Evolutionary conservation across 2,113 vertebrate species (phyloP), one percentile per base, ranked within the genome.

Genomic region (Ochotona curzoniae): DNA sequence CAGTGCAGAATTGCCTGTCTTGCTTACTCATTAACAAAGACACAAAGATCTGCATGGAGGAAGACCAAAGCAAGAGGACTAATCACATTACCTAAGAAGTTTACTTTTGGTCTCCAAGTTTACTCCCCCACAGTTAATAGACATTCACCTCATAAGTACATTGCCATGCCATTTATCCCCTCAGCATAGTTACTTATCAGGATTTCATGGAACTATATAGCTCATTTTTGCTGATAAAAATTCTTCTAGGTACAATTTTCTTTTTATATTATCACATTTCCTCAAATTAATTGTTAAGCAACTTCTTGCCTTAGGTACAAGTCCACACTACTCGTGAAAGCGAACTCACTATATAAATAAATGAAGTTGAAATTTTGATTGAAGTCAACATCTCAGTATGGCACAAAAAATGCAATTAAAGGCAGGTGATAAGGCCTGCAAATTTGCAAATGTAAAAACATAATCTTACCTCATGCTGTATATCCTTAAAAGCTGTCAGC

Each of bases 391-490:
- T 76, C 49, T 92, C 32, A 63, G 21, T 66, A 73, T 73, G 23
- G 4, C 23, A 44, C 83, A 25, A 7, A 89, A 90, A 87, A 25
- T 21, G 32, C 69, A 35, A 71, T 32, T 38, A 75, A 92, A n/a
- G 63, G 38, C 69, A 70, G 35, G 17, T 78, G 32, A 76, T 44
- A 14, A 73, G 25, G 30, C 3, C 14, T 81, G 47, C 47, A 23
- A 91, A 91, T 81, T 76, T 89, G 38, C 38, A 44, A 44, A 44
- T 44, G 38, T 81, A 32, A 26, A 69, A 89, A 83, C 84, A 87
- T 91, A 94, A 94, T 64, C 92, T 96, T 32, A 95, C 93, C 93
- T 97, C 95, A 3, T 95, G 92, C 71, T 96, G 96, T 92, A 97
- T 96, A 78, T 94, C 78, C 57, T 57, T 97, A 94, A 96, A 96